Evolutionary conservation across 2,888 invertebrate genomes (phyloP).

Genomic region (Drosophila picticornis): DNA sequence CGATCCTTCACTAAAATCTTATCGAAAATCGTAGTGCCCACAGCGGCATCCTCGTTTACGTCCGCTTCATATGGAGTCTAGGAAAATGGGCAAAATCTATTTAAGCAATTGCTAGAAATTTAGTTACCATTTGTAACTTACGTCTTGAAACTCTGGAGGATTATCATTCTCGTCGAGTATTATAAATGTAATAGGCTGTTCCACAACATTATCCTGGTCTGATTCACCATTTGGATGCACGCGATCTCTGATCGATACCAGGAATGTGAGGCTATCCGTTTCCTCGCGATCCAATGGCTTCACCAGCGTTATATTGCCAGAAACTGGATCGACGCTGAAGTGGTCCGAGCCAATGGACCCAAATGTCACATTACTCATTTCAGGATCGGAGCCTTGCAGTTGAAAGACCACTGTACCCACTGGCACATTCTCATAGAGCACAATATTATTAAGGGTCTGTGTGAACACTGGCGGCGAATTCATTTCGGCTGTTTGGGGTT

Average conservation of each 20-base stretch:
- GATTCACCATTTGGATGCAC: conserved; percentile 87
- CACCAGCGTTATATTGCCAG: conserved; percentile 92
- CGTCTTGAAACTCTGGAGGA: conserved; percentile 91
- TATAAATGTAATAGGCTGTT: conserved; percentile 92
- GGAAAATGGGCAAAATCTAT: conserved; percentile 42
- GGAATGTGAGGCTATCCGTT: conserved; percentile 91
- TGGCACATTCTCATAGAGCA: conserved; percentile 91
- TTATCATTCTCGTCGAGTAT: conserved; percentile 96
- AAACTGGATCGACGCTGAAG: conserved; percentile 90
- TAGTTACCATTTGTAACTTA: conserved; percentile 76
- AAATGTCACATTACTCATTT: conserved; percentile 89
- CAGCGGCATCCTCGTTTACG: conserved; percentile 91
- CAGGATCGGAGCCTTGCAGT: conserved; percentile 93
- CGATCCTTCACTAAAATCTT: conserved; percentile 91
- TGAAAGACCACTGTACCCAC: conserved; percentile 92
- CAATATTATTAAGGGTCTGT: conserved; percentile 91
- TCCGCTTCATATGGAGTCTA: conserved; percentile 93
- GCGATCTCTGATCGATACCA: conserved; percentile 92
- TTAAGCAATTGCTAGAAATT: background rate
- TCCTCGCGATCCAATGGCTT: conserved; percentile 93
- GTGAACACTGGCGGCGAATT: conserved; percentile 91
- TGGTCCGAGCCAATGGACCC: conserved; percentile 93
- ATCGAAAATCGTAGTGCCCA: conserved; percentile 90
- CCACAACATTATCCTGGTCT: conserved; percentile 90
- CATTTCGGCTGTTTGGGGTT: conserved; percentile 75